Evolutionary conservation across 2,888 invertebrate genomes (phyloP).

Genomic region (Tetragnatha montana): DNA sequence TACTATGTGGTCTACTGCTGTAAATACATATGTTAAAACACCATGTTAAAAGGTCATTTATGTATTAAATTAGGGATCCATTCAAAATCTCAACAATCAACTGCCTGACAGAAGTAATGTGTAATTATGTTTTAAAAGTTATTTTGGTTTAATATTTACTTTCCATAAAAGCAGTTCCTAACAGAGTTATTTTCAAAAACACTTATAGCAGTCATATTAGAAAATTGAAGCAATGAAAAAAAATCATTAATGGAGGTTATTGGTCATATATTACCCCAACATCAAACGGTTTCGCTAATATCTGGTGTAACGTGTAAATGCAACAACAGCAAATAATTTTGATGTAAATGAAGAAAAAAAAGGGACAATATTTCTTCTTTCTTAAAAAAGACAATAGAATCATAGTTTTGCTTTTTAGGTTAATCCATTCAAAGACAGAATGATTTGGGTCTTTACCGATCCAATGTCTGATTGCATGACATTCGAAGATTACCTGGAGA

Average conservation of each 20-base stretch:
- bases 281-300: too few relatives aligned
- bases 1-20: background rate
- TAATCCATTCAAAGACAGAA: constrained; percentile 85
- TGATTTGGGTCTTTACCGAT: constrained; percentile 85
- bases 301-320: background rate
- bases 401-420: constrained; percentile 78
- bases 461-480: constrained; percentile 82
- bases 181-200: too few relatives aligned
- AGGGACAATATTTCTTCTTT: background rate
- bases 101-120: background rate
- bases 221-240: too few relatives aligned
- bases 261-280: too few relatives aligned
- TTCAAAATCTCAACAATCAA: background rate
- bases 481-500: constrained; percentile 86
- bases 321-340: background rate
- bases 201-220: too few relatives aligned
- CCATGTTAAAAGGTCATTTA: background rate
- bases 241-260: too few relatives aligned
- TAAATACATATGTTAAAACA: background rate
- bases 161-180: background rate
- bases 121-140: background rate
- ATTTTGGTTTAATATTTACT: background rate
- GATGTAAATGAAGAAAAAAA: background rate
- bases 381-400: background rate
- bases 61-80: background rate